Percentiles rank a stretch among this genome's conserved stretches.
phyloP scores from a whole-genome alignment of 1,140 invertebrate species.

The Danaus melanippus region DNA sequence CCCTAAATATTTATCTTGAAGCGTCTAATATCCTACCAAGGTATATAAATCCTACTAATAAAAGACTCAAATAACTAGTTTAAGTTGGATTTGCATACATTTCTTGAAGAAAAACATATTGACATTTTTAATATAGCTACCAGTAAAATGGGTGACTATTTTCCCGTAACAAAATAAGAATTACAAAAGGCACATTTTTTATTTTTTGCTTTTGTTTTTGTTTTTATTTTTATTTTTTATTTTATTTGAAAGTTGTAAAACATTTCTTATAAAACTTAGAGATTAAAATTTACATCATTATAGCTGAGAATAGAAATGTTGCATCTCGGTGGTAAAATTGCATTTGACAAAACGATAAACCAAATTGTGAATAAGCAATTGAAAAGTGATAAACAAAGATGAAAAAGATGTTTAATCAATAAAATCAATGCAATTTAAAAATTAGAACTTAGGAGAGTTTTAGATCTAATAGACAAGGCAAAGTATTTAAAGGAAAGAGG shows the following conservation, averaged over 20 bases:
- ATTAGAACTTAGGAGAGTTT: too few species aligned
- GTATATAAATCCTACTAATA: conserved; percentile 7
- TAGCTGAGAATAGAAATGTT: conserved; percentile 20
- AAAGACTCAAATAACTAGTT: conserved; percentile 24
- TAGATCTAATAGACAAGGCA: too few species aligned
- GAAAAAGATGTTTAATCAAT: too few species aligned
- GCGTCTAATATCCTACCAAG: conserved; percentile 7
- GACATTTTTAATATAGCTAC: conserved; percentile 24
- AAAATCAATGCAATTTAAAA: too few species aligned
- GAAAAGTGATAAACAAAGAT: conserved; percentile 13
- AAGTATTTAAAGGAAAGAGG: too few species aligned
- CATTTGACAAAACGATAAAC: conserved; percentile 8
- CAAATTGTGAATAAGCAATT: conserved; percentile 24
- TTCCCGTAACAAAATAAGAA: conserved; percentile 19
- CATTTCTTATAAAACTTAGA: conserved; percentile 19
- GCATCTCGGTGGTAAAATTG: conserved; percentile 2
- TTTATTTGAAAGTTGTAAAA: conserved; percentile 23
- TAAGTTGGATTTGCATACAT: conserved; percentile 18
- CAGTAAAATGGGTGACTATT: conserved; percentile 26
- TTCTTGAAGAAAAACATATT: conserved; percentile 27
- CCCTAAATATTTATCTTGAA: conserved; percentile 13
- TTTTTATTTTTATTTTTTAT: too few species aligned
- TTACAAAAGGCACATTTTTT: conserved; percentile 12
- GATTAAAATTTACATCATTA: conserved; percentile 20
- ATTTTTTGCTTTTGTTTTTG: too few species aligned